Base-by-base conservation (phyloP, 2,888 invertebrate species). In the Arctia plantaginis region DNA sequence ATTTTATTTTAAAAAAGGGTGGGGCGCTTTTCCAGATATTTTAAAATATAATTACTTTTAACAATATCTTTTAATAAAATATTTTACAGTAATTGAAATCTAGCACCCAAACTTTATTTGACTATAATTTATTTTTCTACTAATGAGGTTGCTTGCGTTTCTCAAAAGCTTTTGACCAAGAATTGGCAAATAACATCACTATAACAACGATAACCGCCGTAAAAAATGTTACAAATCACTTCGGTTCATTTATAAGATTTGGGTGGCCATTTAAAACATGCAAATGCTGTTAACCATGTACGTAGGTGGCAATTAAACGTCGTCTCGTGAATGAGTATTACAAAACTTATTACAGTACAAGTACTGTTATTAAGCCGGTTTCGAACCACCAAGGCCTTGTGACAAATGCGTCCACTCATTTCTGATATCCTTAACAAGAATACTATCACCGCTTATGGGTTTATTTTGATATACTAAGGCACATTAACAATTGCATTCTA, bases 361-460 rank as follows among this genome's bases (percentile, higher is more conserved):
- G 71, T 51, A 51, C 64, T 44, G 47, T 65, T 51, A 66, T 71
- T 71, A 71, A 66, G 71, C 66, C 66, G 47, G 71, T 71, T 71
- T 39, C 15, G 47, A n/a, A 65, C 71, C n/a, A 30, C 64, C 71
- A 65, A 71, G 66, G 66, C n/a, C 65, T 71, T 66, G 64, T 44
- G 70, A 70, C 62, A 66, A 65, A 71, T 51, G 44, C 30, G 71
- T 71, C 44, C 65, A 66, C 65, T 66, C 66, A 71, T 71, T 71
- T 66, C 27, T 66, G 33, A 66, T 65, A 66, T 41, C 71, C 51
- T 71, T 71, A 44, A 68, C 35, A 35, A 39, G 55, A 39, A 68
- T 51, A 33, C 35, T 82, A 71, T 75, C 51, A 55, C 74, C 39
- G 82, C 80, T 62, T 62, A 62, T 62, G 74, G 75, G 33, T 15